Conservation (phyloP, 2,888 invertebrate species). For the Smittia sp. region DNA sequence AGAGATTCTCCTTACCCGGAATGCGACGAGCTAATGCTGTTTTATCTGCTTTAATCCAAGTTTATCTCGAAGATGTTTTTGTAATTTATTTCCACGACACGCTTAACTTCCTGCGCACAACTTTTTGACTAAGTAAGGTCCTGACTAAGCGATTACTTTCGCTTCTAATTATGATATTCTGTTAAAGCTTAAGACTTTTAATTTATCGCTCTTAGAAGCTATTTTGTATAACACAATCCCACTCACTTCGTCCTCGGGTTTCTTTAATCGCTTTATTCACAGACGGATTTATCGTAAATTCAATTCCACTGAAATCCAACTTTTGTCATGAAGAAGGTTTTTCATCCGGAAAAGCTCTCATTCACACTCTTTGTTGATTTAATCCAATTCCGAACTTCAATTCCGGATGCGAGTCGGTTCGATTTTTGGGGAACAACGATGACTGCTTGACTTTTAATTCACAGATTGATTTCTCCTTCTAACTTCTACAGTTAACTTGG, state of each 20-base stretch:
- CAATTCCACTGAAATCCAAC: background rate
- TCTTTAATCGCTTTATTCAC: no score
- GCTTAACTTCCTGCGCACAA: no score
- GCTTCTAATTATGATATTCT: background rate
- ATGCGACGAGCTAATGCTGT: background rate
- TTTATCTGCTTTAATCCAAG: background rate
- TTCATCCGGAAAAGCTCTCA: background rate
- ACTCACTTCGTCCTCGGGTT: no score
- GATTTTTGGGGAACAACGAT: background rate
- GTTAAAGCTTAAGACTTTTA: background rate
- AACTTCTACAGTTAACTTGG: background rate
- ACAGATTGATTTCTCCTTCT: background rate
- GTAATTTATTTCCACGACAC: no score
- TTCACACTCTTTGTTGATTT: background rate
- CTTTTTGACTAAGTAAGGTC: no score
- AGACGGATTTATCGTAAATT: background rate
- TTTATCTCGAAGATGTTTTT: background rate
- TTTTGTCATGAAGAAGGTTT: no score
- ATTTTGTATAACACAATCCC: no score
- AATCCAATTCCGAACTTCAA: background rate
- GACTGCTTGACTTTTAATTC: background rate
- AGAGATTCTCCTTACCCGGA: conserved; percentile 3
- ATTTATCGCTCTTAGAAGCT: background rate
- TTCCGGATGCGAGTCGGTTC: background rate
- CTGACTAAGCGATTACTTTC: background rate